Base-by-base conservation (phyloP, 2,113 vertebrate genomes). In the Hippocampus zosterae region DNA sequence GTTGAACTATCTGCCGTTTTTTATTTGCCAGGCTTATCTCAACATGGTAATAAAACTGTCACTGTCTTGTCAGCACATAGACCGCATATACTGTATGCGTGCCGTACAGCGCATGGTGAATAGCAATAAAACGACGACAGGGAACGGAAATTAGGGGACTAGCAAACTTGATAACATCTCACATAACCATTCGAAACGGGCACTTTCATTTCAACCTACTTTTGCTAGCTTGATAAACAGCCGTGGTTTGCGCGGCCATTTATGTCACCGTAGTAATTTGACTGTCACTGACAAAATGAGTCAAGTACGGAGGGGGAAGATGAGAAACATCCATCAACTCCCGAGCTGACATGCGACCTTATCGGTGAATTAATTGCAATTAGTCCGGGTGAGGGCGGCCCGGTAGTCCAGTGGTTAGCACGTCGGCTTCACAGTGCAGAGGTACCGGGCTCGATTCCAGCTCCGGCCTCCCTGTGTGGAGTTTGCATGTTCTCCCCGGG, bases 121-220 rank as follows among this genome's bases (percentile, higher is more conserved):
- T 48, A 62, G 66, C 65, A 80, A 73, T 78, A 80, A 79, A 81
- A 79, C 69, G 73, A 50, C 65, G 71, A 71, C 65, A 72, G 62
- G 21, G 37, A 53, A 13, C 23, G 69, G 76, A 81, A 82, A 83
- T 80, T 80, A 73, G 27, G 79, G 64, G 55, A 76, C 76, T 67
- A 68, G 81, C 61, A 75, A 40, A 50, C 57, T 50, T 25, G 77
- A 85, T 85, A 86, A 76, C 65, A 81, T 84, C 75, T 80, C 65
- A 83, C 80, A 84, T 86, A 79, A 81, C 52, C 59, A 74, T 85
- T 85, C 73, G 78, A 84, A 82, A 79, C 68, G 74, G 72, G 25
- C 62, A 67, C 70, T 80, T 81, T 84, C 15, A 81, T 82, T 84
- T 75, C 70, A 80, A 56, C 62, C 66, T 46, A 64, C 77, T 80